These are phyloP conservation scores for Drosophila vallismaia DNA, from an alignment of 2,888 invertebrate genomes.

Conservation along the genomic window DNA sequence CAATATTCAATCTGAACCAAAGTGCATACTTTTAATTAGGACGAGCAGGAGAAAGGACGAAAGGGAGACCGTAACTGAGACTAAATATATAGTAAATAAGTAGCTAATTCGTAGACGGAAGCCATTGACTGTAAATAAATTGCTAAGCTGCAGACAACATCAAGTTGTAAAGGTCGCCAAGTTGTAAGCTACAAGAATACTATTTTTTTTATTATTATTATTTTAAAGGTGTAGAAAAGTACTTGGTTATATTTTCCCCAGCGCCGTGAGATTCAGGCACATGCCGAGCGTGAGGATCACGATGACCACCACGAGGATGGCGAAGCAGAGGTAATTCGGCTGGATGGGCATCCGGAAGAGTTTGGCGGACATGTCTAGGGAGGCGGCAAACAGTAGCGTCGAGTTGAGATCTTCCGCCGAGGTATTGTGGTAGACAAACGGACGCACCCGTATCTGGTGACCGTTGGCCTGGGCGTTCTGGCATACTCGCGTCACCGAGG, in stretches of 20 bases:
- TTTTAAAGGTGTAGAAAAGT: constrained; percentile 3
- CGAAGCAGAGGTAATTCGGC: constrained; percentile 87
- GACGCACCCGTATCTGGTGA: constrained; percentile 90
- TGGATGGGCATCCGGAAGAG: constrained; percentile 90
- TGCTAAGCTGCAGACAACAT: constrained; percentile 34
- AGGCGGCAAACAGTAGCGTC: constrained; percentile 90
- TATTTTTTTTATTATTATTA: constrained; percentile 30
- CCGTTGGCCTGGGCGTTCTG: constrained; percentile 89
- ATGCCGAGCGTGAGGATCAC: constrained; percentile 89
- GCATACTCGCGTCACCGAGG: constrained; percentile 90
- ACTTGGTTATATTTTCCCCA: constrained; percentile 63
- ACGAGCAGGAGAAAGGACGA: background rate
- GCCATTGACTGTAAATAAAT: constrained; percentile 69
- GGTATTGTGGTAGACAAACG: constrained; percentile 92
- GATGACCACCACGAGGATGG: constrained; percentile 86
- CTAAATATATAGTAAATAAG: constrained; percentile 62
- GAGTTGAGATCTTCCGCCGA: constrained; percentile 90
- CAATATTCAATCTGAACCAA: constrained; percentile 58
- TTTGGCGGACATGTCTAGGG: constrained; percentile 89
- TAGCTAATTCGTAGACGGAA: constrained; percentile 62
- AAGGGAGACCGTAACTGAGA: constrained; percentile 44
- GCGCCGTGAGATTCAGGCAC: constrained; percentile 84
- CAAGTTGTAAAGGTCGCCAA: constrained; percentile 18
- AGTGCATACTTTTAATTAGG: constrained; percentile 66
- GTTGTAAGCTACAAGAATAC: constrained; percentile 48